phyloP scores from a whole-genome alignment of 2,797 vertebrate species.

The Hyperoplus lanceolatus region DNA sequence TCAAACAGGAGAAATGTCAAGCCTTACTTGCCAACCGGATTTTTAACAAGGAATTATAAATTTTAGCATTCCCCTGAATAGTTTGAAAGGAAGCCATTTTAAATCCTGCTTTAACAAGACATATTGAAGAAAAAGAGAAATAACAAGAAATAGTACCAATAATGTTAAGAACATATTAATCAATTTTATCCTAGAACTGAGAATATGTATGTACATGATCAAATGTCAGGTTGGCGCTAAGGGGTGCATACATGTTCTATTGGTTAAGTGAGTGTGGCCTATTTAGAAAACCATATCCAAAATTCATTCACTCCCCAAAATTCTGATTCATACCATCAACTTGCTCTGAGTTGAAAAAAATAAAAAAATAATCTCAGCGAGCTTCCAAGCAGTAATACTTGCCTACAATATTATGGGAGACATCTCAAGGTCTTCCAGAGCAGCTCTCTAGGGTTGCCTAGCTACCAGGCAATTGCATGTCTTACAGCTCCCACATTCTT shows the following conservation, averaged over 20 bases:
- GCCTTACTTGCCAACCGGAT: constrained; percentile 3
- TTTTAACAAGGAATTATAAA: constrained; percentile 9
- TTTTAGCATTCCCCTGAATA: not conserved
- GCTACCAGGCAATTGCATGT: constrained; percentile 78
- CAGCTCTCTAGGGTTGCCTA: constrained; percentile 83
- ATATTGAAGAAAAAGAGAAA: not conserved
- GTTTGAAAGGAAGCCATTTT: not conserved
- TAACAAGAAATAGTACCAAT: not conserved
- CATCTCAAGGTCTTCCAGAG: constrained; percentile 80
- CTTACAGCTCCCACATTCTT: constrained; percentile 71
- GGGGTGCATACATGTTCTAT: not conserved
- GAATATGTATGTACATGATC: constrained; percentile 22
- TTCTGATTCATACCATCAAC: constrained; percentile 62
- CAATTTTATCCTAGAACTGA: not conserved
- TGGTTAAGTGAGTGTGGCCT: constrained; percentile 33
- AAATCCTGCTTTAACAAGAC: not conserved
- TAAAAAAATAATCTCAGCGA: constrained; percentile 31
- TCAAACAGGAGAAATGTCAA: constrained; percentile 12
- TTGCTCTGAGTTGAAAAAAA: constrained; percentile 33
- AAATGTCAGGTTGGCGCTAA: constrained; percentile 12
- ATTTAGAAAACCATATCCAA: constrained; percentile 46
- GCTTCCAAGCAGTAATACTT: constrained; percentile 60
- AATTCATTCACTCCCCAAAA: constrained; percentile 46
- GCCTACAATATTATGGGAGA: constrained; percentile 69
- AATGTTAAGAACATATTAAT: not conserved